Conservation (phyloP, 1,140 invertebrate genomes). For the Drosophila busckii region DNA sequence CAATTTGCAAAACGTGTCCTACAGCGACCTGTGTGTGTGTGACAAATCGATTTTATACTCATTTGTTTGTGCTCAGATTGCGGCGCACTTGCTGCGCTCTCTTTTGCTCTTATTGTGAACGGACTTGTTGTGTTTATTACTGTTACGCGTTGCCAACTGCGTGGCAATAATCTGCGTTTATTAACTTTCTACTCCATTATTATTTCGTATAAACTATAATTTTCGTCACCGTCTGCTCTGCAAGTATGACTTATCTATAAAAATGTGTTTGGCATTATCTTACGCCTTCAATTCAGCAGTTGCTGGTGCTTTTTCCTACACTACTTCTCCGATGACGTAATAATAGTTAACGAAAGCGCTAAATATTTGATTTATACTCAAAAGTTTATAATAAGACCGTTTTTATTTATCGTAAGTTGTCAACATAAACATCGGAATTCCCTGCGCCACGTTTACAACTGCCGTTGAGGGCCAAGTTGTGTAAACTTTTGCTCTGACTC, state of each 20-base stretch:
- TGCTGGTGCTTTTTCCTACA: constrained; percentile 11
- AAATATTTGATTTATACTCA: background rate
- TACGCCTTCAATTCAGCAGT: background rate
- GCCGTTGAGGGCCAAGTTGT: too few species aligned
- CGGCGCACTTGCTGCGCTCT: constrained; percentile 9
- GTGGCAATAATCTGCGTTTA: constrained; percentile 13
- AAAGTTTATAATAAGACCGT: too few species aligned
- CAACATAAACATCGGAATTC: too few species aligned
- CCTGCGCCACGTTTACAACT: too few species aligned
- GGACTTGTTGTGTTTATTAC: constrained; percentile 8
- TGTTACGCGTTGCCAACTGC: constrained; percentile 36
- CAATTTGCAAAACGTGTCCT: constrained; percentile 30
- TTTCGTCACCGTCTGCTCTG: background rate
- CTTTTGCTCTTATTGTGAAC: constrained; percentile 1
- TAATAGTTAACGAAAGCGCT: background rate
- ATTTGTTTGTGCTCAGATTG: constrained; percentile 22
- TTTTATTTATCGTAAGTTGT: too few species aligned
- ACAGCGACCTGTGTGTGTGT: constrained; percentile 49
- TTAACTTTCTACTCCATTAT: constrained; percentile 26
- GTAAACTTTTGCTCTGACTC: too few species aligned
- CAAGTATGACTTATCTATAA: constrained; percentile 1
- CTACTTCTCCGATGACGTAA: constrained; percentile 33
- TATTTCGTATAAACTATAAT: background rate
- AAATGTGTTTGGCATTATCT: background rate
- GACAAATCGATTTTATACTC: constrained; percentile 68